Evolutionary conservation across 2,888 invertebrate genomes (phyloP), one percentile per base, ranked within the genome.

Genomic region (Apodemia duryi): DNA sequence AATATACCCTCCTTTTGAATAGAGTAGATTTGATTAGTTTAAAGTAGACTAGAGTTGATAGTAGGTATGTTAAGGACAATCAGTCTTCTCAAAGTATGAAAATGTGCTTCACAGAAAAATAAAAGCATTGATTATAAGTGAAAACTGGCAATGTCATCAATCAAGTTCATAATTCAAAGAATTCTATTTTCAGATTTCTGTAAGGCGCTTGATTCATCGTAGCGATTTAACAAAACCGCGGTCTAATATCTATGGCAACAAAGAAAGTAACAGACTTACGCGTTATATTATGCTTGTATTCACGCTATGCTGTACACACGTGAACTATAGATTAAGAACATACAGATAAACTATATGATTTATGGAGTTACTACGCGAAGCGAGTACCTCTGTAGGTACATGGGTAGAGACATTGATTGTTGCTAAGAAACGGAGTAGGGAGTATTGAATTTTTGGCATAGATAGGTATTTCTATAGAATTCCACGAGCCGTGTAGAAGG

Each of bases 361-460:
- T 60, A 60, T 60, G 35, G 57, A 60, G 13, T 32, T 60, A 35
- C 32, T 5, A 60, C 13, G 57, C 13, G 57, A 32, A 60, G 57
- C 57, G 13, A 13, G 57, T 32, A 60, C 57, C 57, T 60, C 13
- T 60, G 13, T 35, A 38, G 38, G 46, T 46, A 46, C 46, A 1
- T 32, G 57, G 57, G 32, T 57, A 57, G 54, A 13, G 11, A 57
- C 29, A 7, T 60, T 60, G 57, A 60, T 63, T 63, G 70, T 71
- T 71, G 70, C 70, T 54, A 66, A 64, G 70, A 2, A 68, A 71
- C 70, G 61, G 62, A 67, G 64, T 60, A 54, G 52, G 62, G 51
- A 62, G 43, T 69, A 71, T 71, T 63, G 69, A 71, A 66, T 67
- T 66, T 68, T 68, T 69, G 65, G 38, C 21, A 6, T 21, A 51